phyloP scores from a whole-genome alignment of 2,113 vertebrate species.

The Spermophilus dauricus region DNA sequence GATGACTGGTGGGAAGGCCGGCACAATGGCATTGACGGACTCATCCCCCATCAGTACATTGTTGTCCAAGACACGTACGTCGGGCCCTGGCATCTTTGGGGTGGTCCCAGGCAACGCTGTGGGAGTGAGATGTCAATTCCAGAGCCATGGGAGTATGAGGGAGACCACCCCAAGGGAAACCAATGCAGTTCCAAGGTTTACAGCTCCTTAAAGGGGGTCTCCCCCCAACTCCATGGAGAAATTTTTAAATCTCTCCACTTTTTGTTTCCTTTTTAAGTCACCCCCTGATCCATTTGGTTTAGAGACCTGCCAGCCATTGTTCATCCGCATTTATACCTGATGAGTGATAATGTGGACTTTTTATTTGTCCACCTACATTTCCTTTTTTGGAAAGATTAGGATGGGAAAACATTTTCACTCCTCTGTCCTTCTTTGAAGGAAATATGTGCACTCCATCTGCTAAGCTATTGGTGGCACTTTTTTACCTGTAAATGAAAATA shows the following conservation, averaged over 20 bases:
- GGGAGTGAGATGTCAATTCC: neutral
- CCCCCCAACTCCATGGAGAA: neutral
- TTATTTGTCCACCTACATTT: neutral
- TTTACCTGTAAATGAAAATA: slow-evolving; percentile 8
- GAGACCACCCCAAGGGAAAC: neutral
- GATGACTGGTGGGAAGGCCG: slow-evolving; percentile 99
- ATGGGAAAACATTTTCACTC: slow-evolving; percentile 42
- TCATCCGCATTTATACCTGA: neutral
- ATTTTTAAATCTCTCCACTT: neutral
- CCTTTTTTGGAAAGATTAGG: slow-evolving; percentile 27
- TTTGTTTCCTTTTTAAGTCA: neutral
- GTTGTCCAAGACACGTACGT: slow-evolving; percentile 96
- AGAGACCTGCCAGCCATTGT: neutral
- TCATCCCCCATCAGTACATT: slow-evolving; percentile 98
- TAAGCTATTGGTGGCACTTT: neutral
- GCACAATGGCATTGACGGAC: slow-evolving; percentile 95
- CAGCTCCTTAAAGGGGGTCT: neutral
- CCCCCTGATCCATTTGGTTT: neutral
- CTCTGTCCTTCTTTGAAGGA: neutral
- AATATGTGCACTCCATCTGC: neutral
- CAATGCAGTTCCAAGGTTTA: fast-evolving
- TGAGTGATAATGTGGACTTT: neutral
- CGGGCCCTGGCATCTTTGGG: slow-evolving; percentile 4
- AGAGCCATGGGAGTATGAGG: neutral
- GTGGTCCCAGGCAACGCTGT: neutral